Conservation (phyloP, 2,113 vertebrate genomes). For the Vireo altiloquus region DNA sequence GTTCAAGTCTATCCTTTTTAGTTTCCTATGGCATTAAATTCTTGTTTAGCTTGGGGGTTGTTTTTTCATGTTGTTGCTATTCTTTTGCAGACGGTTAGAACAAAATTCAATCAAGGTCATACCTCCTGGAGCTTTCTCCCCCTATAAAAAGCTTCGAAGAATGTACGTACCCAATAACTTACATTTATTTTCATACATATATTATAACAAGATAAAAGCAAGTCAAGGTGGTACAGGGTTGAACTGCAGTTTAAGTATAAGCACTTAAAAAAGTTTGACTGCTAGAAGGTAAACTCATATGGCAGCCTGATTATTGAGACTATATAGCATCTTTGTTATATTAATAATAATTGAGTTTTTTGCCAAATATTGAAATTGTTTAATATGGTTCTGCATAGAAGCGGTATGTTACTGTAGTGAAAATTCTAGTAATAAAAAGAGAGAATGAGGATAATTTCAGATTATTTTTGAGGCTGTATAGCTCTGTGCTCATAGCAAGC, state of each 20-base stretch:
- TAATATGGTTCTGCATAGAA: background rate
- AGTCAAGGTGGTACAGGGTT: background rate
- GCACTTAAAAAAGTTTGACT: conserved; percentile 3
- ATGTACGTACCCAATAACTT: conserved; percentile 82
- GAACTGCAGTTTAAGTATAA: background rate
- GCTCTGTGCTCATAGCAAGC: background rate
- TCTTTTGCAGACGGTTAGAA: conserved; percentile 89
- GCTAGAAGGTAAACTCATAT: background rate
- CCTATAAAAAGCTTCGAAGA: conserved; percentile 96
- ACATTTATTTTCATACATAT: background rate
- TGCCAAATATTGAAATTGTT: background rate
- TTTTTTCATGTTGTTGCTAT: background rate
- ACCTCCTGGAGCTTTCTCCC: conserved; percentile 93
- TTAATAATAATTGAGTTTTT: background rate
- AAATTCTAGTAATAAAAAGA: background rate
- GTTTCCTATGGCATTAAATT: background rate
- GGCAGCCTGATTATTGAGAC: background rate
- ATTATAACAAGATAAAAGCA: background rate
- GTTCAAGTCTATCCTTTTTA: background rate
- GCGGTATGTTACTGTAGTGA: background rate
- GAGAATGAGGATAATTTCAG: background rate
- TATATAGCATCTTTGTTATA: background rate
- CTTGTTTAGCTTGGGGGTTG: background rate
- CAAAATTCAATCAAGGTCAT: conserved; percentile 98
- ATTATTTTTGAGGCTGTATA: background rate